Base-by-base conservation (phyloP, 2,888 invertebrate genomes). In the Idaea straminata region DNA sequence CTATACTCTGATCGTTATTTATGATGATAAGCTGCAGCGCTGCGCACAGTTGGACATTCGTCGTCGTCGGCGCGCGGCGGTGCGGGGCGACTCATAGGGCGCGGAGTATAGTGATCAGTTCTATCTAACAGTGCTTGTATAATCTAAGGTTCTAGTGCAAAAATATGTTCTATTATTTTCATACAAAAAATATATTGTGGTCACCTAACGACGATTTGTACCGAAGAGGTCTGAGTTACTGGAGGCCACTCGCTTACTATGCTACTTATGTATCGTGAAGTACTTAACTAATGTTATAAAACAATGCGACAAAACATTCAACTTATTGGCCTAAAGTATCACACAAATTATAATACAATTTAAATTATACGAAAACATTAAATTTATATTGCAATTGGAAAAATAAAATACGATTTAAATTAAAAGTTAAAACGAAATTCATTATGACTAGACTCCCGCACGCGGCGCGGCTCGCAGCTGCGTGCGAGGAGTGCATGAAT, bases 181-280 rank as follows among this genome's bases (percentile, higher is more conserved):
- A 74, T 86, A 88, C 83, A 83, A 92, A 90, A 47, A 91, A 92
- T 91, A 91, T 85, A 79, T 81, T 60, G 80, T 83, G 83, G 79
- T 83, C 80, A 81, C 78, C 83, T 82, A 80, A 79, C 80, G 77
- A 79, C 78, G 72, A 78, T 91, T 91, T 91, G 91, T 91, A 91
- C 90, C 84, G 82, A 81, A 73, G 79, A 75, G 80, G 78, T 82
- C 78, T 77, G 80, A 75, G 72, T 77, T 73, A 75, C 75, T 74
- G 82, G 25, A 85, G 86, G 86, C 83, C 84, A 85, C 87, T 71
- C 69, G 66, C 60, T 62, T 65, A 35, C 57, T 72, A 73, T 13
- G 59, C 59, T 68, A 65, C 62, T 58, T 58, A 64, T 35, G 62
- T 64, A 65, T 64, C 64, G 63, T 69, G 47, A 47, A 47, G 47